Evolutionary conservation across 2,797 vertebrate species (phyloP).

Genomic region (Lagorchestes hirsutus): DNA sequence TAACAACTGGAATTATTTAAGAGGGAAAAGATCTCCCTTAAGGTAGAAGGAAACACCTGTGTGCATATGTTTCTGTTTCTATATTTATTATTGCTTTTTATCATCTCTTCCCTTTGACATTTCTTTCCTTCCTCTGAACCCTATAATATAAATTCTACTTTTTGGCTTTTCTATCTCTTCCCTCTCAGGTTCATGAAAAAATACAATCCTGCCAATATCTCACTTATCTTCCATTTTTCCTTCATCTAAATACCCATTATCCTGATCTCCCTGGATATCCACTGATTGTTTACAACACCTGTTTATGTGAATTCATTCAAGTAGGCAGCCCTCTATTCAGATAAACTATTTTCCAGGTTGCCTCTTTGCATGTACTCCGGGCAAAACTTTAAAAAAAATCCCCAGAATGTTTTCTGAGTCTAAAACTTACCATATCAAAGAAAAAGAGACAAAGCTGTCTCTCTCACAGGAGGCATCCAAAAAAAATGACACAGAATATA

Average conservation of each 20-base stretch:
- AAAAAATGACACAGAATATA: conserved; percentile 52
- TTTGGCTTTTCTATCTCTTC: not conserved
- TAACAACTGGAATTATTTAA: conserved; percentile 14
- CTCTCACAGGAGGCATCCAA: conserved; percentile 55
- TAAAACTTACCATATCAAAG: conserved; percentile 67
- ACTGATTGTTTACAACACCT: conserved; percentile 16
- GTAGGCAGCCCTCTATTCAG: not conserved
- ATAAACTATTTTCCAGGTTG: conserved; percentile 49
- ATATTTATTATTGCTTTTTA: conserved; percentile 1
- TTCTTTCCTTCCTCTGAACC: conserved; percentile 39
- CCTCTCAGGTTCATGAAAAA: conserved; percentile 11
- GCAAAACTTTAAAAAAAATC: conserved; percentile 65
- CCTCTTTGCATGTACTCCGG: conserved; percentile 38
- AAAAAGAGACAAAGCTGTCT: conserved; percentile 51
- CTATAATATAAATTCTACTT: not conserved
- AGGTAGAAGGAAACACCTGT: not conserved
- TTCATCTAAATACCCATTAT: conserved; percentile 51
- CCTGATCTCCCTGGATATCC: conserved; percentile 28
- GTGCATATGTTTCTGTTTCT: not conserved
- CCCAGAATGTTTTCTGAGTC: conserved; percentile 51
- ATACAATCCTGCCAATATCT: not conserved
- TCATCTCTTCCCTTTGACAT: conserved; percentile 10
- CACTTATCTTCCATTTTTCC: conserved; percentile 27
- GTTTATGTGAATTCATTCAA: conserved; percentile 44
- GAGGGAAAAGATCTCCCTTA: not conserved